These are phyloP conservation scores for roundworm (Caenorhabditis elegans) DNA, from an alignment of 1,140 invertebrate species.

Conservation along the genomic window WBcel235 BX284606.5:13135001-13135500, in stretches of 20 bases:
- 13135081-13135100: background rate
- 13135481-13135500: no score
- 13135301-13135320: background rate
- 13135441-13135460: no score
- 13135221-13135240: slow-evolving; percentile 11
- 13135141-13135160: slow-evolving; percentile 8
- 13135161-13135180: slow-evolving; percentile 1
- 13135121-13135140: slow-evolving; percentile 5
- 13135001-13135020: no score
- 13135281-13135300: background rate
- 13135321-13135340: no score
- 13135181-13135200: slow-evolving; percentile 13
- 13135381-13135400: no score
- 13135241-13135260: slow-evolving; percentile 10
- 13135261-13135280: background rate
- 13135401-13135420: no score
- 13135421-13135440: no score
- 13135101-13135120: slow-evolving; percentile 4
- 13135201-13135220: background rate
- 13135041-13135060: no score
- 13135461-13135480: no score
- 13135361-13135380: no score
- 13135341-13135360: background rate
- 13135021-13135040: no score
- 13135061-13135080: background rate